Evolutionary conservation across 2,113 vertebrate genomes (phyloP).

Genomic region (Talpa occidentalis): DNA sequence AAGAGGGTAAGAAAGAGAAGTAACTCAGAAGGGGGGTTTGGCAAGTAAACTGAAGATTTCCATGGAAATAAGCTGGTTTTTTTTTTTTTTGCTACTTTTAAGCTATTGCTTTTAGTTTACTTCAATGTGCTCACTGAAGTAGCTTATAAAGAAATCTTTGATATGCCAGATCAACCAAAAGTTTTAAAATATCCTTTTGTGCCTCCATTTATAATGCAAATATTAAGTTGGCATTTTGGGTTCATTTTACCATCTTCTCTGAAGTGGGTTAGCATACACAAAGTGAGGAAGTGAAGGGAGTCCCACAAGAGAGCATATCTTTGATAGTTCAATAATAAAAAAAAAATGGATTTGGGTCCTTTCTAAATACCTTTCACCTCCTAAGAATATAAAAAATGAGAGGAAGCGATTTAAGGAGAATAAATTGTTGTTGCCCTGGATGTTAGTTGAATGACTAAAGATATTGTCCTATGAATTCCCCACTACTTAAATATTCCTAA

Average conservation of each 20-base stretch:
- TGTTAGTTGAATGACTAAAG: slow-evolving; percentile 69
- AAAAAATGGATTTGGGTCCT: slow-evolving; percentile 72
- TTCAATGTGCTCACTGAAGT: slow-evolving; percentile 89
- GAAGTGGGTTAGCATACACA: slow-evolving; percentile 86
- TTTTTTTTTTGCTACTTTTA: slow-evolving; percentile 85
- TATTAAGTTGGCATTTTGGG: slow-evolving; percentile 86
- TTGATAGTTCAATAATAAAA: slow-evolving; percentile 87
- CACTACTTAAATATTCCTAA: slow-evolving; percentile 73
- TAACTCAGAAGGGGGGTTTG: slow-evolving; percentile 65
- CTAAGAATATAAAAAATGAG: slow-evolving; percentile 54
- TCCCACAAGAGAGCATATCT: slow-evolving; percentile 82
- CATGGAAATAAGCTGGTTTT: slow-evolving; percentile 81
- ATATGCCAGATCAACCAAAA: slow-evolving; percentile 89
- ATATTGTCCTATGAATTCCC: slow-evolving; percentile 72
- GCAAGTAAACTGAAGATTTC: slow-evolving; percentile 82
- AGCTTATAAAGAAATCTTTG: slow-evolving; percentile 89
- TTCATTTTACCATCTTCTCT: slow-evolving; percentile 82
- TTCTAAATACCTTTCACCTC: slow-evolving; percentile 79
- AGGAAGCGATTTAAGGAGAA: slow-evolving; percentile 70
- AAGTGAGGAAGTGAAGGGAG: slow-evolving; percentile 75
- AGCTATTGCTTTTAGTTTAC: slow-evolving; percentile 89
- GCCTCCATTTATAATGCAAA: slow-evolving; percentile 90
- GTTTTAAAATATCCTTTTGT: slow-evolving; percentile 87
- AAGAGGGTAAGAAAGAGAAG: slow-evolving; percentile 69
- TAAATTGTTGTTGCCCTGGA: slow-evolving; percentile 62